A percentile compares a stretch with the other conserved stretches of the same genome.
Evolutionary conservation across 2,797 vertebrate species (phyloP).

Genomic region (Tinamus major): DNA sequence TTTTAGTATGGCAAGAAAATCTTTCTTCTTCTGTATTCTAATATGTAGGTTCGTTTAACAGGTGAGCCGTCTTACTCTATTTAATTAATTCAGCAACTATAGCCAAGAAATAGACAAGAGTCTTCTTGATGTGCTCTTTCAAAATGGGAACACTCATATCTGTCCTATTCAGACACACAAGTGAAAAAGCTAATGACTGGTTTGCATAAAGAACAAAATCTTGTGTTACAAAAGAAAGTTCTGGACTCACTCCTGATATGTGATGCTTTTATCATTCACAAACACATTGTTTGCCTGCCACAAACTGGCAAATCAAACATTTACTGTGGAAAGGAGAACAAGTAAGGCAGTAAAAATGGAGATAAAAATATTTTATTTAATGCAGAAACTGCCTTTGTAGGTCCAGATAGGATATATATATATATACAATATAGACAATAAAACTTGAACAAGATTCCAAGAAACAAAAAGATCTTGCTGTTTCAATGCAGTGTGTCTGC

Average conservation of each 20-base stretch:
- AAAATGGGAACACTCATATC: not conserved
- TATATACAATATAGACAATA: not conserved
- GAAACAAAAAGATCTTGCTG: not conserved
- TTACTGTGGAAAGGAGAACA: not conserved
- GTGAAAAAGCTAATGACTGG: not conserved
- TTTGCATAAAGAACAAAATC: not conserved
- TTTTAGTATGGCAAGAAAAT: not conserved
- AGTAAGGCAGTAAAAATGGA: not conserved
- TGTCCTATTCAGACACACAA: not conserved
- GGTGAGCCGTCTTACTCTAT: not conserved
- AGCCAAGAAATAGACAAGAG: not conserved
- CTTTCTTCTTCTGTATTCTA: not conserved
- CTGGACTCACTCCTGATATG: not conserved
- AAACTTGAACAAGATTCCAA: slow-evolving; percentile 1
- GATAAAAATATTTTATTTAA: not conserved
- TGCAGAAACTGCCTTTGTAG: not conserved
- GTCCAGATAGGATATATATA: not conserved
- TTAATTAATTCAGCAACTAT: not conserved
- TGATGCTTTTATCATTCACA: not conserved
- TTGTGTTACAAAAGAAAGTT: not conserved
- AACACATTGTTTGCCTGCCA: not conserved
- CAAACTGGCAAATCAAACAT: not conserved
- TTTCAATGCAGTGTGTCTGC: slow-evolving; percentile 1
- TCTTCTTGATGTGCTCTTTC: not conserved
- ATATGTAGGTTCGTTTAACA: not conserved